phyloP scores from a whole-genome alignment of 2,888 invertebrate genomes.

The Pristionchus entomophagus region DNA sequence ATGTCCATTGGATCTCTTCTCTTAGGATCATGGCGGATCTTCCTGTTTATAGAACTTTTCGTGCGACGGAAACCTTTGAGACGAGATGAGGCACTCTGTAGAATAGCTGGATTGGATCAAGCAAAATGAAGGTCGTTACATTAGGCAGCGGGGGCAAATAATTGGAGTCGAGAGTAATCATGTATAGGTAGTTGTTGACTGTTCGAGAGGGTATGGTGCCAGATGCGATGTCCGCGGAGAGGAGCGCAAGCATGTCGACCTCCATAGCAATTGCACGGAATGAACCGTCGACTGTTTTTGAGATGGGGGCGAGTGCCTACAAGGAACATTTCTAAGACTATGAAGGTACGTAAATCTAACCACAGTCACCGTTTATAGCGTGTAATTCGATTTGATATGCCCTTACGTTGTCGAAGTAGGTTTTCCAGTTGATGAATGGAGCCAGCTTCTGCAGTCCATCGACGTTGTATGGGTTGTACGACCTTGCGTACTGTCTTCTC shows the following conservation, averaged over 20 bases:
- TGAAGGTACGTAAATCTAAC: neutral
- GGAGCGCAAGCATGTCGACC: neutral
- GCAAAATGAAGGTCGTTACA: too few relatives aligned
- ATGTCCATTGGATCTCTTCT: neutral
- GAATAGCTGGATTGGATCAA: too few relatives aligned
- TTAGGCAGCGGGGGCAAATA: neutral
- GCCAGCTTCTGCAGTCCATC: constrained; percentile 44
- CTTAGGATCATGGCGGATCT: too few relatives aligned
- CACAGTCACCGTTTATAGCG: too few relatives aligned
- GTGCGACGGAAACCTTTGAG: too few relatives aligned
- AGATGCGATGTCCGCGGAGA: neutral
- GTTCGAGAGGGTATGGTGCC: neutral
- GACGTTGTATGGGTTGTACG: constrained; percentile 61
- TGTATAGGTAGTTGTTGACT: constrained; percentile 40
- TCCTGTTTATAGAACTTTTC: too few relatives aligned
- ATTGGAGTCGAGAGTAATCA: neutral
- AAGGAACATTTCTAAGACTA: neutral
- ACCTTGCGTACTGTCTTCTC: constrained; percentile 62
- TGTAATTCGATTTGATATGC: too few relatives aligned
- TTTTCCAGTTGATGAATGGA: constrained; percentile 52
- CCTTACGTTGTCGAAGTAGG: neutral
- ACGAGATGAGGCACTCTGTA: neutral
- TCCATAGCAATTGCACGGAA: constrained; percentile 13
- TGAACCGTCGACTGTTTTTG: neutral
- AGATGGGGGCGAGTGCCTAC: neutral